Evolutionary conservation across 2,888 invertebrate genomes (phyloP).

Genomic region (Agriopis aurantiaria): DNA sequence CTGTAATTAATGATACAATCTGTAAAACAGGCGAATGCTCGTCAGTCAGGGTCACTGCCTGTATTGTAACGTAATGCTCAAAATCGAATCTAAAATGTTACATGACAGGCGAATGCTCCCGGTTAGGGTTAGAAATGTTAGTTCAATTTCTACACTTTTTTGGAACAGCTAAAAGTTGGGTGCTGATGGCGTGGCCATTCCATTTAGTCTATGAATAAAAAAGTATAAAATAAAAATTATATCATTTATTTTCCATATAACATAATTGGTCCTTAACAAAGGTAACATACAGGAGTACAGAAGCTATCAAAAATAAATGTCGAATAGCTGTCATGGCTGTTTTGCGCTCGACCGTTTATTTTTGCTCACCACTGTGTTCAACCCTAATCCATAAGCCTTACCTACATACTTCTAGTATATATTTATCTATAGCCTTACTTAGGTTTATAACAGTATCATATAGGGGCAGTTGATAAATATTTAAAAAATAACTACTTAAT

Average conservation of each 20-base stretch:
- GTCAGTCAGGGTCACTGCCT: too few relatives aligned
- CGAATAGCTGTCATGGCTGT: not conserved
- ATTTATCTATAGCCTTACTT: not conserved
- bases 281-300: slow-evolving; percentile 13
- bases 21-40: too few relatives aligned
- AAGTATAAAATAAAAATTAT: slow-evolving; percentile 10
- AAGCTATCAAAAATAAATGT: slow-evolving; percentile 7
- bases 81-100: too few relatives aligned
- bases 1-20: too few relatives aligned
- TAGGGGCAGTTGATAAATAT: slow-evolving; percentile 13
- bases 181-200: too few relatives aligned
- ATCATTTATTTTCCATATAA: slow-evolving; percentile 24
- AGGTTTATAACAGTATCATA: slow-evolving; percentile 16
- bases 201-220: not conserved
- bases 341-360: not conserved
- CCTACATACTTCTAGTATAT: too few relatives aligned
- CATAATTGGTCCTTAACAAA: slow-evolving; percentile 12
- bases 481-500: slow-evolving; percentile 29
- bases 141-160: too few relatives aligned
- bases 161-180: too few relatives aligned
- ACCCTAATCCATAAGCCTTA: not conserved
- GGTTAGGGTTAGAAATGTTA: too few relatives aligned
- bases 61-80: too few relatives aligned
- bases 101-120: too few relatives aligned
- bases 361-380: not conserved